These are phyloP conservation scores for Athalia rosae DNA, from an alignment of 2,888 invertebrate species.

Conservation along the genomic window DNA sequence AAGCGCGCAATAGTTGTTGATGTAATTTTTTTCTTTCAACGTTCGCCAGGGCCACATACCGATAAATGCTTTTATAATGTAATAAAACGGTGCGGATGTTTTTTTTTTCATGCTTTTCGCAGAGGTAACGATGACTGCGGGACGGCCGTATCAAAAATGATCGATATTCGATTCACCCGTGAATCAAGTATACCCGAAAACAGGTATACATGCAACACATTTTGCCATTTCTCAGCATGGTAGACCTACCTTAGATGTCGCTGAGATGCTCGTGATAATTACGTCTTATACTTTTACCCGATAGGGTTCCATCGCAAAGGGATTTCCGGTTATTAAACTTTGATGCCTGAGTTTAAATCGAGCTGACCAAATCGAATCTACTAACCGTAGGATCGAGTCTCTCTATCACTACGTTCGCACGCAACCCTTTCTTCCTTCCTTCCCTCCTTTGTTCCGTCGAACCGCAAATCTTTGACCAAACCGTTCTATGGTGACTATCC, in stretches of 20 bases:
- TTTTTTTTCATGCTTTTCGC: neutral
- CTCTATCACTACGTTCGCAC: constrained; percentile 21
- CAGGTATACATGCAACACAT: neutral
- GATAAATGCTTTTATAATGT: no score
- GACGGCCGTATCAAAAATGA: neutral
- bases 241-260: neutral
- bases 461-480: neutral
- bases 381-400: neutral
- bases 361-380: constrained; percentile 28
- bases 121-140: no score
- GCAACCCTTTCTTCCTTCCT: constrained; percentile 36
- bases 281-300: neutral
- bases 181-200: neutral
- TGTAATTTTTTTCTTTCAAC: no score
- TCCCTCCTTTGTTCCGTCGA: no score
- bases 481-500: constrained; percentile 15
- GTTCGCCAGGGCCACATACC: no score
- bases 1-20: no score
- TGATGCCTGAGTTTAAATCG: constrained; percentile 36
- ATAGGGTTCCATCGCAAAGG: constrained; percentile 13
- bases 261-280: constrained; percentile 10
- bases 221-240: neutral
- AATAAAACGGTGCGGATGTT: neutral
- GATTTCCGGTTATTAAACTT: constrained; percentile 27
- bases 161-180: neutral